Percentiles rank a stretch among this genome's conserved stretches.
Evolutionary conservation across 2,888 invertebrate genomes (phyloP).

Genomic region (Drosophila niveifrons): DNA sequence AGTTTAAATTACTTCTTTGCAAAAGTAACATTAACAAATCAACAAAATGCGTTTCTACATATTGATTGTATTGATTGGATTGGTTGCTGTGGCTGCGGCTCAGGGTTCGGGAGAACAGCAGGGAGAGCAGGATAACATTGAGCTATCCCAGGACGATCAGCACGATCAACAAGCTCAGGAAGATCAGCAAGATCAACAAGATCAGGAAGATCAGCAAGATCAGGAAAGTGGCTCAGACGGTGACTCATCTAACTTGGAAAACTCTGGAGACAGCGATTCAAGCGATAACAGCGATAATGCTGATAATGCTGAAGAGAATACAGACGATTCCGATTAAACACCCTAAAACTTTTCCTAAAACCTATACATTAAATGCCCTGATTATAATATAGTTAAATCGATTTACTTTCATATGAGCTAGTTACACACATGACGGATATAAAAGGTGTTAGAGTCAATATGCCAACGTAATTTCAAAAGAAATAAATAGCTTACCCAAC

Average conservation of each 20-base stretch:
- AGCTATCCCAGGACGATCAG: not conserved
- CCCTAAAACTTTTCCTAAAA: not conserved
- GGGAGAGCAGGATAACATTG: not conserved
- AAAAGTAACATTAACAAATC: constrained; percentile 1
- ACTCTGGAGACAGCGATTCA: not conserved
- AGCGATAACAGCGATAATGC: not conserved
- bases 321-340: not conserved
- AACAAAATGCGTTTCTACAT: constrained; percentile 30
- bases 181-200: not conserved
- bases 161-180: not conserved
- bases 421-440: too few species aligned
- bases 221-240: not conserved
- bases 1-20: constrained; percentile 2
- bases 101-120: constrained; percentile 11
- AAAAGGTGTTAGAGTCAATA: constrained; percentile 1
- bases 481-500: constrained; percentile 50
- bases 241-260: not conserved
- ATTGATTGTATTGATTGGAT: constrained; percentile 10
- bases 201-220: not conserved
- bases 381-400: not conserved
- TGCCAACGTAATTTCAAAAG: constrained; percentile 36
- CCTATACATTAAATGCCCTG: not conserved
- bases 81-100: constrained; percentile 19
- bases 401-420: not conserved
- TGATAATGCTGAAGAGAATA: not conserved